Evolutionary conservation across 2,113 vertebrate species (phyloP).

Genomic region (Hiodon alosoides): DNA sequence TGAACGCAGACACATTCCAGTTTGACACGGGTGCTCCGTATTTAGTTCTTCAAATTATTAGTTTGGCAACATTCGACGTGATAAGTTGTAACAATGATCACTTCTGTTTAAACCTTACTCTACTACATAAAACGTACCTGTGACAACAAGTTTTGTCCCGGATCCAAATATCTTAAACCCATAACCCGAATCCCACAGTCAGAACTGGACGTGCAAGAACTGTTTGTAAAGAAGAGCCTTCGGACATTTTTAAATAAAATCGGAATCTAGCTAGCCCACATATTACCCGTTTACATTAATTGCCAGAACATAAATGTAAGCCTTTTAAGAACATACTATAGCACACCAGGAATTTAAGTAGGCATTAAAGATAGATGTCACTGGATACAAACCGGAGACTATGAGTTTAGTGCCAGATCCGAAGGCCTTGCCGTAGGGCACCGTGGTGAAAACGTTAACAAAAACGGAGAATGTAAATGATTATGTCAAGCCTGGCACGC

Average conservation of each 20-base stretch:
- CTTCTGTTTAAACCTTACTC: background rate
- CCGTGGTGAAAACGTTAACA: background rate
- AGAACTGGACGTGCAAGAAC: background rate
- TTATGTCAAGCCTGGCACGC: background rate
- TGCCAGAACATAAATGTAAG: too few relatives aligned
- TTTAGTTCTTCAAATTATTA: too few relatives aligned
- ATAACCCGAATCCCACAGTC: constrained; percentile 22
- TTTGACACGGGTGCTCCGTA: too few relatives aligned
- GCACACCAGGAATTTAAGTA: too few relatives aligned
- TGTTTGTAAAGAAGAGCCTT: background rate
- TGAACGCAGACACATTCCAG: too few relatives aligned
- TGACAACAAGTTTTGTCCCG: constrained; percentile 36
- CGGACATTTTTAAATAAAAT: background rate
- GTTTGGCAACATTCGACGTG: too few relatives aligned
- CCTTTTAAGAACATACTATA: too few relatives aligned
- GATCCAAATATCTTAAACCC: constrained; percentile 32
- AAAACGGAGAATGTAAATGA: background rate
- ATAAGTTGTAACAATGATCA: background rate
- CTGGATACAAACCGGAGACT: constrained; percentile 5
- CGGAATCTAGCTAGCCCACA: too few relatives aligned
- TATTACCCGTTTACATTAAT: too few relatives aligned
- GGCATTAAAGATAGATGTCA: too few relatives aligned
- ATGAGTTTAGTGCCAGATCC: constrained; percentile 16
- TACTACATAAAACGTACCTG: constrained; percentile 19
- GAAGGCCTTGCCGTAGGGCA: background rate